A percentile compares a stretch with the other conserved stretches of the same genome.
These are phyloP conservation scores for Siniperca chuatsi DNA, from an alignment of 2,113 vertebrate genomes.

Conservation along the genomic window DNA sequence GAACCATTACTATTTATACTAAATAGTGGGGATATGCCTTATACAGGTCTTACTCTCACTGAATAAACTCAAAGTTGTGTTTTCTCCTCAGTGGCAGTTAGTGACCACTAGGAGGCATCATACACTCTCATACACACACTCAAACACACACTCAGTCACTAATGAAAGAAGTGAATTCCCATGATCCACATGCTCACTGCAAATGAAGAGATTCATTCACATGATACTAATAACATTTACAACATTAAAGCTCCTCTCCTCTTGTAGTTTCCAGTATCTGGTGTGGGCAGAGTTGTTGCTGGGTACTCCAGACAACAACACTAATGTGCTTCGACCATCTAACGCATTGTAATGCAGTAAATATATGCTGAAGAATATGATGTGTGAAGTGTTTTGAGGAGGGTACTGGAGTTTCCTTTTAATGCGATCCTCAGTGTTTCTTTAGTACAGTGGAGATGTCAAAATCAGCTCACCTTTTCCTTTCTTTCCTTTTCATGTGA, in stretches of 20 bases:
- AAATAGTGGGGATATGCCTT: not conserved
- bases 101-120: constrained; percentile 60
- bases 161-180: constrained; percentile 67
- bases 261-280: not conserved
- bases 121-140: constrained; percentile 10
- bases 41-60: not conserved
- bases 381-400: not conserved
- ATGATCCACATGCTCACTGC: constrained; percentile 52
- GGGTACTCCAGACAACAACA: not conserved
- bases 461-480: constrained; percentile 15
- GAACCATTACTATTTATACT: not conserved
- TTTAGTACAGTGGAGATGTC: constrained; percentile 14
- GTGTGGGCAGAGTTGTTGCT: not conserved
- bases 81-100: not conserved
- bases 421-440: not conserved
- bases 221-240: constrained; percentile 62
- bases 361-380: not conserved
- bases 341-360: not conserved
- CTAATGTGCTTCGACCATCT: constrained; percentile 1
- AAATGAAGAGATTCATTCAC: constrained; percentile 61
- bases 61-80: not conserved
- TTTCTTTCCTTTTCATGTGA: not conserved
- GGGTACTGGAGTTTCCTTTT: not conserved
- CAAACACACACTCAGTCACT: constrained; percentile 4
- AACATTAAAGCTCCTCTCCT: constrained; percentile 14